Percentiles rank a stretch among this genome's conserved stretches.
These are phyloP conservation scores for Clarias macrocephalus DNA, from an alignment of 2,113 vertebrate genomes.

Conservation along the genomic window DNA sequence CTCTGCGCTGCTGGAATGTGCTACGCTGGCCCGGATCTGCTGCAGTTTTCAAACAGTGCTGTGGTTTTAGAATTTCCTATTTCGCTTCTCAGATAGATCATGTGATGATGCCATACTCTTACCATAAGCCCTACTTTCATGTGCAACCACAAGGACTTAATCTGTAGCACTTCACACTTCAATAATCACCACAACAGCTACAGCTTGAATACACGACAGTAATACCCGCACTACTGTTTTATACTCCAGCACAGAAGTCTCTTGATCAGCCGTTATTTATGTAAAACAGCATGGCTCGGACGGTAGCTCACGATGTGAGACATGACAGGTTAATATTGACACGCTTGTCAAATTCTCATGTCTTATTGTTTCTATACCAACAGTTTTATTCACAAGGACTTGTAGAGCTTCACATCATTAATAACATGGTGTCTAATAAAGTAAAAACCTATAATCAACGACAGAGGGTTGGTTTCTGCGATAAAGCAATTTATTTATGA, in stretches of 20 bases:
- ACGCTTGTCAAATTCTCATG: background rate
- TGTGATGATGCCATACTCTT: background rate
- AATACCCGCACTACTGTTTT: background rate
- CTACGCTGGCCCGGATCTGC: slow-evolving; percentile 15
- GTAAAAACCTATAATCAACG: background rate
- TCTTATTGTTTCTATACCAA: background rate
- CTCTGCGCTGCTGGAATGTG: slow-evolving; percentile 47
- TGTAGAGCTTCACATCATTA: background rate
- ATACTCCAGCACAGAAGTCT: background rate
- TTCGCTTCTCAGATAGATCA: background rate
- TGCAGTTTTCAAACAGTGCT: background rate
- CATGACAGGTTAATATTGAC: background rate
- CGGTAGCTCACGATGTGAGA: background rate
- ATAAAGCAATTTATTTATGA: background rate
- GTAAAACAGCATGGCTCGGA: background rate
- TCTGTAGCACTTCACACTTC: background rate
- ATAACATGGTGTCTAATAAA: background rate
- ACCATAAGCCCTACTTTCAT: background rate
- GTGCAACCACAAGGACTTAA: background rate
- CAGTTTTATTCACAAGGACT: background rate
- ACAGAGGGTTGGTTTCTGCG: background rate
- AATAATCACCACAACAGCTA: background rate
- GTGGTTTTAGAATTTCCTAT: background rate
- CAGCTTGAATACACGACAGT: background rate
- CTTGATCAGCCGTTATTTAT: background rate